Evolutionary conservation across 2,888 invertebrate genomes (phyloP).

Genomic region (Pseudoips prasinana): DNA sequence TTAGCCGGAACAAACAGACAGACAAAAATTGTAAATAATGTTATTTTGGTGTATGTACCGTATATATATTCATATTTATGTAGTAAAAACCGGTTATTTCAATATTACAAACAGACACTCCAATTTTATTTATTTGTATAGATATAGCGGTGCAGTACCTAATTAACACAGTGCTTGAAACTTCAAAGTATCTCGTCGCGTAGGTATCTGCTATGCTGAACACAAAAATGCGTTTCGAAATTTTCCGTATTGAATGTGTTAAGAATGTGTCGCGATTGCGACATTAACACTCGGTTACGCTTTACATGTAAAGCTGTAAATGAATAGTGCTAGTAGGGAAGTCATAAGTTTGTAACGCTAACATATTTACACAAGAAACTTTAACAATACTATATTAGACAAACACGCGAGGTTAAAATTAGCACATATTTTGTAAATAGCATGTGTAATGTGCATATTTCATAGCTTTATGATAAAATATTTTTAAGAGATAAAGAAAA

Average conservation of each 20-base stretch:
- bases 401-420: constrained; percentile 16
- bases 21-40: too few relatives aligned
- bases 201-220: constrained; percentile 7
- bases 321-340: constrained; percentile 14
- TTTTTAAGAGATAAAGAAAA: too few relatives aligned
- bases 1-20: too few relatives aligned
- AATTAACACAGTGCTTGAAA: too few relatives aligned
- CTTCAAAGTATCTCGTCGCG: too few relatives aligned
- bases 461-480: too few relatives aligned
- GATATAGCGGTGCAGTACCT: too few relatives aligned
- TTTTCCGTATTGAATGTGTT: constrained; percentile 18
- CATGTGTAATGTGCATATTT: constrained; percentile 9
- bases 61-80: too few relatives aligned
- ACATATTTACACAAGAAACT: constrained; percentile 9
- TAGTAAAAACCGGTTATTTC: too few relatives aligned
- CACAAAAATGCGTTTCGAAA: constrained; percentile 27
- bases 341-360: constrained; percentile 7
- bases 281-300: constrained; percentile 19
- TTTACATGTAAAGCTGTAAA: constrained; percentile 13
- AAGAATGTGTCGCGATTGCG: constrained; percentile 19
- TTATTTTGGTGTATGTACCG: too few relatives aligned
- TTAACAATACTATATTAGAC: constrained; percentile 8
- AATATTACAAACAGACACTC: too few relatives aligned
- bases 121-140: too few relatives aligned
- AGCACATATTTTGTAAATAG: constrained; percentile 15